Conservation (phyloP, 2,113 vertebrate genomes). For the Brachypodius melanocephalos region DNA sequence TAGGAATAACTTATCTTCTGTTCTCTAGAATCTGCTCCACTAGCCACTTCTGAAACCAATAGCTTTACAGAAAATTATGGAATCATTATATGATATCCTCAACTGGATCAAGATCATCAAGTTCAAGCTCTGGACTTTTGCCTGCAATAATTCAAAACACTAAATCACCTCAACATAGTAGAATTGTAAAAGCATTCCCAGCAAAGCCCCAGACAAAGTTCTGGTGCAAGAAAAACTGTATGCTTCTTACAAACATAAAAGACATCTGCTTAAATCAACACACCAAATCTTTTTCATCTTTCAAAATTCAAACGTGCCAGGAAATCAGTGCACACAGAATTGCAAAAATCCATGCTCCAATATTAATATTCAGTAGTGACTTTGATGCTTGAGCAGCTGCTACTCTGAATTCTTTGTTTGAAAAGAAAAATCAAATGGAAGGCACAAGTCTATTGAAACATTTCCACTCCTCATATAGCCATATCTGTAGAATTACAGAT, state of each 20-base stretch:
- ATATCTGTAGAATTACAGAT: not conserved
- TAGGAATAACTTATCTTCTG: not conserved
- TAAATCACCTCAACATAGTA: not conserved
- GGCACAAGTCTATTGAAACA: not conserved
- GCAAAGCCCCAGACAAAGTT: not conserved
- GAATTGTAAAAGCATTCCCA: not conserved
- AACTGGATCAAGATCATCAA: not conserved
- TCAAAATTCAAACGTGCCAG: not conserved
- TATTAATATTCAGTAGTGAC: not conserved
- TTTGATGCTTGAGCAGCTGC: not conserved
- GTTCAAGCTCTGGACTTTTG: not conserved
- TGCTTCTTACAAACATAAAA: not conserved
- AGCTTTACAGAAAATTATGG: not conserved
- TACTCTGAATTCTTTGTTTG: not conserved
- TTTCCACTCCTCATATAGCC: not conserved
- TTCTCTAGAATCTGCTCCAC: not conserved
- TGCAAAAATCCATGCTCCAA: not conserved
- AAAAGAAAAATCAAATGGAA: not conserved
- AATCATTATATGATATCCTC: not conserved
- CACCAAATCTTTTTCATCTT: not conserved
- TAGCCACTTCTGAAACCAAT: not conserved
- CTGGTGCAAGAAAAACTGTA: not conserved
- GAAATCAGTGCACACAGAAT: not conserved
- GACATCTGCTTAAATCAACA: not conserved
- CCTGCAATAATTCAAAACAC: not conserved